These are phyloP conservation scores for Bryconaethiops microstoma DNA, from an alignment of 2,797 vertebrate species.

Conservation along the genomic window DNA sequence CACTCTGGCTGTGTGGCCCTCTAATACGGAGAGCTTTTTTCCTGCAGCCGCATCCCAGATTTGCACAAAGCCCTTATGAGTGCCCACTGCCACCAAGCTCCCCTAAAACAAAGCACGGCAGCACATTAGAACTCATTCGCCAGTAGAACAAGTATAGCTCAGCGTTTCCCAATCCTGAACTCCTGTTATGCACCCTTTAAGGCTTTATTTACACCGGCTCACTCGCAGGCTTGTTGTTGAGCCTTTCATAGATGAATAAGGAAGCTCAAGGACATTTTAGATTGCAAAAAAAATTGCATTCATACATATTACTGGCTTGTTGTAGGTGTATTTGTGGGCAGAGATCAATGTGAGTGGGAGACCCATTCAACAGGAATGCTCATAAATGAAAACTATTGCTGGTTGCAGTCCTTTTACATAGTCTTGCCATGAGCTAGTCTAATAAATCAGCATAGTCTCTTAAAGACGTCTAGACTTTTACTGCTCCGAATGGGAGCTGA, in stretches of 20 bases:
- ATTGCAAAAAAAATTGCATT: neutral
- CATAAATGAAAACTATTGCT: neutral
- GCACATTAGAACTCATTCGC: neutral
- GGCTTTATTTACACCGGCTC: neutral
- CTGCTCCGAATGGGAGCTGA: neutral
- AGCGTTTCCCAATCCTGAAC: neutral
- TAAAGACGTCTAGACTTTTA: neutral
- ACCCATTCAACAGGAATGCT: neutral
- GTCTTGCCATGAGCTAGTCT: neutral
- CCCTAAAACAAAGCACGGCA: slow-evolving; percentile 65
- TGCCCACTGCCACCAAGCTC: slow-evolving; percentile 85
- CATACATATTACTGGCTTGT: neutral
- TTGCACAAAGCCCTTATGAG: slow-evolving; percentile 88
- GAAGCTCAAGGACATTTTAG: neutral
- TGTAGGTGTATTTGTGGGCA: neutral
- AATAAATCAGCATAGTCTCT: neutral
- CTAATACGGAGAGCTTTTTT: slow-evolving; percentile 93
- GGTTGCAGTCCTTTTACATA: neutral
- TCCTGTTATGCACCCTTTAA: neutral
- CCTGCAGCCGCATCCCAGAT: slow-evolving; percentile 98
- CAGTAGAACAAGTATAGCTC: neutral
- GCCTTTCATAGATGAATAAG: neutral
- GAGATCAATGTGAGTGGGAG: neutral
- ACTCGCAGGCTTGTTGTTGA: neutral
- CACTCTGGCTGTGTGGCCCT: slow-evolving; percentile 96